phyloP scores from a whole-genome alignment of 2,797 vertebrate species.

The Hylomyscus alleni region DNA sequence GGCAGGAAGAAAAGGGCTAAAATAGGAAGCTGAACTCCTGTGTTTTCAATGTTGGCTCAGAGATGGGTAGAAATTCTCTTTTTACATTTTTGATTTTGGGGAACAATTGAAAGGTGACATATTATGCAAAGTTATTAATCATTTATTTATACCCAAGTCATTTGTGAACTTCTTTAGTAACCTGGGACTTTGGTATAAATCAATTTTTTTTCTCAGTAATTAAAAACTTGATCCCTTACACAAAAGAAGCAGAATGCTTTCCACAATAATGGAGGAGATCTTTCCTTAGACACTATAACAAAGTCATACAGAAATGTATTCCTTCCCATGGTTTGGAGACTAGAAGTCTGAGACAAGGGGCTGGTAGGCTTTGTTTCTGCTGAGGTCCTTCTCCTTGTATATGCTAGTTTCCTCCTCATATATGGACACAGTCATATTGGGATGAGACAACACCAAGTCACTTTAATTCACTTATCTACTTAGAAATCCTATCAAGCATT shows the following conservation, averaged over 20 bases:
- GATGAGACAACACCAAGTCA: neutral
- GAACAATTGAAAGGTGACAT: neutral
- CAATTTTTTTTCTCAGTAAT: conserved; percentile 10
- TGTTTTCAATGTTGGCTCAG: neutral
- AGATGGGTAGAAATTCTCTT: neutral
- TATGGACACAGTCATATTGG: neutral
- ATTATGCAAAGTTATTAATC: neutral
- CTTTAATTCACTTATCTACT: conserved; percentile 9
- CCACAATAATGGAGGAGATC: neutral
- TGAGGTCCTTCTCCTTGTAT: neutral
- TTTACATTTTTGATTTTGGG: neutral
- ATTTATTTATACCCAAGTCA: neutral
- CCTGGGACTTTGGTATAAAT: neutral
- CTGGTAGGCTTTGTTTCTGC: neutral
- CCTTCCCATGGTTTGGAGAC: neutral
- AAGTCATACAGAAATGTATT: neutral
- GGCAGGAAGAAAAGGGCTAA: neutral
- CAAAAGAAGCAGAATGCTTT: neutral
- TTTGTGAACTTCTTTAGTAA: neutral
- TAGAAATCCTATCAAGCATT: neutral
- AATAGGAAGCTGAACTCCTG: neutral
- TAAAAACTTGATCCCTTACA: neutral
- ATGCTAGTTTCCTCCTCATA: neutral
- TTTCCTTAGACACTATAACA: neutral
- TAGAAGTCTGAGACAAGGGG: neutral